A percentile compares a stretch with the other conserved stretches of the same genome.
Evolutionary conservation across 2,113 vertebrate species (phyloP).

Genomic region (Lycaon pictus): DNA sequence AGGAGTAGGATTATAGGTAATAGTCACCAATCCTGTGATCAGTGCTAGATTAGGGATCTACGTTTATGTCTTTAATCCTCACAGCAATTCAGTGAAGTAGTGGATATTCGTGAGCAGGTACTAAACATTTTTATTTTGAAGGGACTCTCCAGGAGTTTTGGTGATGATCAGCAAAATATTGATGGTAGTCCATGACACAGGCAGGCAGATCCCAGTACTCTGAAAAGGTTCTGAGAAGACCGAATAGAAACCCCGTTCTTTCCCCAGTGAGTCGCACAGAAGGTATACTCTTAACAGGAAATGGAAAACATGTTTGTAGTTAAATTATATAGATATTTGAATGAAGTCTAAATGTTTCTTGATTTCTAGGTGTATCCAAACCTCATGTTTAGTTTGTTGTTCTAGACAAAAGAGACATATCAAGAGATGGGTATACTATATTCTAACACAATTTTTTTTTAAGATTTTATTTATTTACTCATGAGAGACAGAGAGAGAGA

Average conservation of each 20-base stretch:
- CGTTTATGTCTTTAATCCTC: background rate
- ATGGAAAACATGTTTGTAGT: background rate
- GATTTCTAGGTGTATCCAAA: background rate
- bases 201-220: accelerated
- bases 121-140: background rate
- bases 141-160: background rate
- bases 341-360: background rate
- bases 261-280: background rate
- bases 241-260: background rate
- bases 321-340: background rate
- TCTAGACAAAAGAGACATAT: background rate
- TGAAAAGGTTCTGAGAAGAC: background rate
- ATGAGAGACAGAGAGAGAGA: background rate
- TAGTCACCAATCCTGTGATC: background rate
- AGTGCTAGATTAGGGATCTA: background rate
- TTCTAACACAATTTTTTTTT: background rate
- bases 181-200: background rate
- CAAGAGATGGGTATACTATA: background rate
- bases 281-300: background rate
- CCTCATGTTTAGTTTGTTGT: background rate
- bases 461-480: background rate
- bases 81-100: background rate
- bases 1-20: background rate
- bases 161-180: background rate
- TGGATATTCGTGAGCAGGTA: background rate